phyloP scores from a whole-genome alignment of 30 jellyfish, hydroid and myxozoan species.

The Morbakka virulenta region DNA sequence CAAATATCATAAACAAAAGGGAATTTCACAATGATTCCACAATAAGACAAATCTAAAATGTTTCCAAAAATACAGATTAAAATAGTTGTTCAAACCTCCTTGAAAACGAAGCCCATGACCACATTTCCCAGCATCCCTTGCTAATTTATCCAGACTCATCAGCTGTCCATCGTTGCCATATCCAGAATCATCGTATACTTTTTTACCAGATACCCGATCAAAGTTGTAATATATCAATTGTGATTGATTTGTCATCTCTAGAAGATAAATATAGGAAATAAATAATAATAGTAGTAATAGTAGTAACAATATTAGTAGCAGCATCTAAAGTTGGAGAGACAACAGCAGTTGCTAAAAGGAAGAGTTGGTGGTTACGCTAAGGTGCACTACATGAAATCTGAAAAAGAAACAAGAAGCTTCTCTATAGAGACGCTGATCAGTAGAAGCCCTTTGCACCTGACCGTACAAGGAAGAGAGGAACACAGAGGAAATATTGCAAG shows the following conservation, averaged over 20 bases:
- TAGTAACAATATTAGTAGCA: too few species aligned
- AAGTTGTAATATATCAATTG: slow-evolving; percentile 77
- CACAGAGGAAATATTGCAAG: too few species aligned
- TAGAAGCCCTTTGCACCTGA: too few species aligned
- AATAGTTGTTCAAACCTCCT: slow-evolving; percentile 73
- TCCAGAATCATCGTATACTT: slow-evolving; percentile 89
- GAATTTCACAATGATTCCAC: background rate
- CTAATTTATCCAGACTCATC: slow-evolving; percentile 64
- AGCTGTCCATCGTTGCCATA: slow-evolving; percentile 71
- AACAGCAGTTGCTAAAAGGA: too few species aligned
- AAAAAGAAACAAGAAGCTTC: too few species aligned
- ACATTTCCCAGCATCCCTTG: slow-evolving; percentile 97
- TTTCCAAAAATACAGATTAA: too few species aligned
- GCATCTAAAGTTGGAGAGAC: too few species aligned
- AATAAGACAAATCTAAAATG: background rate
- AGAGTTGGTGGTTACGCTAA: too few species aligned
- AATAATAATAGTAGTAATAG: background rate
- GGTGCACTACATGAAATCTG: too few species aligned
- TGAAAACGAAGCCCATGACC: slow-evolving; percentile 96
- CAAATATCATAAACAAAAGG: background rate
- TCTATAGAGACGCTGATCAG: too few species aligned
- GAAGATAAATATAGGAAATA: background rate
- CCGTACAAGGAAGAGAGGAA: too few species aligned
- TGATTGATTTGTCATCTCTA: slow-evolving; percentile 56
- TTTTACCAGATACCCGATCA: slow-evolving; percentile 91